Evolutionary conservation across 1,140 invertebrate species (phyloP).

Genomic region (Zaprionus nigranus): DNA sequence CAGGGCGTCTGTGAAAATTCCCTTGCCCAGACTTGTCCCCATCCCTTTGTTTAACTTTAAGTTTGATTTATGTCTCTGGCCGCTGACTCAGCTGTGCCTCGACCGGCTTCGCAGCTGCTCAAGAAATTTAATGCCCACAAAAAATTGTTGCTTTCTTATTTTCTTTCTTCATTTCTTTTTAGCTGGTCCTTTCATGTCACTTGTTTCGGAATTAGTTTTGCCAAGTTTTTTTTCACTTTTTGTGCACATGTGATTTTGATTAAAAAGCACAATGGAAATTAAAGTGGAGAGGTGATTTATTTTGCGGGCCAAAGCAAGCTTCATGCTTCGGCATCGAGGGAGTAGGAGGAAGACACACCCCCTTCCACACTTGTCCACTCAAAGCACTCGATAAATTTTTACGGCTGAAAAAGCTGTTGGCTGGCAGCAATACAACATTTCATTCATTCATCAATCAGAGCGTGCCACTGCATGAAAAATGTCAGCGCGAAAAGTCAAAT

Average conservation of each 20-base stretch:
- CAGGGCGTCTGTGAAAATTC: constrained; percentile 17
- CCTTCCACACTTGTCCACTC: constrained; percentile 40
- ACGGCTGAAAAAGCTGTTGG: constrained; percentile 61
- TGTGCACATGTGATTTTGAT: constrained; percentile 71
- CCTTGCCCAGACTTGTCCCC: neutral
- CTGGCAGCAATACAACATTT: constrained; percentile 45
- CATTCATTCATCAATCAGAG: constrained; percentile 79
- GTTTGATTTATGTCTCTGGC: constrained; percentile 64
- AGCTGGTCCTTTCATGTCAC: constrained; percentile 35
- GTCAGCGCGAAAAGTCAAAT: constrained; percentile 50
- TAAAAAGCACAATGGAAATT: constrained; percentile 60
- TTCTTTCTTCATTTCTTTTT: constrained; percentile 20
- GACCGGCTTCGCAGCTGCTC: constrained; percentile 52
- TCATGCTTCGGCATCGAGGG: neutral
- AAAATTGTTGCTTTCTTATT: constrained; percentile 26
- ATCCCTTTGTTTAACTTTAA: constrained; percentile 42
- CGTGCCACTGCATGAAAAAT: constrained; percentile 75
- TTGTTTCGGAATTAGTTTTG: constrained; percentile 63
- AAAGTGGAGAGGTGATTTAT: constrained; percentile 59
- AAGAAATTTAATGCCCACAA: constrained; percentile 40
- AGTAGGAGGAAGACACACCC: neutral
- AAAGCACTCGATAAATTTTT: constrained; percentile 70
- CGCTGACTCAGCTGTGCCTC: constrained; percentile 40
- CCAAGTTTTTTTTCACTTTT: constrained; percentile 25
- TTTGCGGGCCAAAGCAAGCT: constrained; percentile 35